Evolutionary conservation across 2,797 vertebrate species (phyloP).

Genomic region (Lepilemur ruficaudatus): DNA sequence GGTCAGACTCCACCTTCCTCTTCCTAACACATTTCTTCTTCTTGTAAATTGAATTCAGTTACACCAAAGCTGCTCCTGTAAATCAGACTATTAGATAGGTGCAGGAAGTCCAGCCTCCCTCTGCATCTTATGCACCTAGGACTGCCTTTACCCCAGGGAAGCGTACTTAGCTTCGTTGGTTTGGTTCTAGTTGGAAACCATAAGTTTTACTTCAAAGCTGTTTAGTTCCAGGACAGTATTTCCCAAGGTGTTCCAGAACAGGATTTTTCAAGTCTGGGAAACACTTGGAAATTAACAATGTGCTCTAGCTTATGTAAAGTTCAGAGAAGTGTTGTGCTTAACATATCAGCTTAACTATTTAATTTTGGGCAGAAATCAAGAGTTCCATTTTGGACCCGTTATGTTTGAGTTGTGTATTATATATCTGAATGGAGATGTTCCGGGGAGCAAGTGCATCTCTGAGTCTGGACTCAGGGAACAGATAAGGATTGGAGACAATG

Average conservation of each 20-base stretch:
- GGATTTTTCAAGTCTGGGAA: neutral
- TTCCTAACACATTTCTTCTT: slow-evolving; percentile 49
- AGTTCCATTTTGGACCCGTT: neutral
- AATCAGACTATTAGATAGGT: slow-evolving; percentile 74
- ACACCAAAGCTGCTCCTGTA: slow-evolving; percentile 73
- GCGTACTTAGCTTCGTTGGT: neutral
- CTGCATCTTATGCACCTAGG: slow-evolving; percentile 54
- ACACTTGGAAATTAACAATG: neutral
- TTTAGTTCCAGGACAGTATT: neutral
- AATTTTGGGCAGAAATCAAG: neutral
- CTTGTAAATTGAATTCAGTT: slow-evolving; percentile 71
- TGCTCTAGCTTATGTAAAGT: neutral
- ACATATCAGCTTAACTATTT: neutral
- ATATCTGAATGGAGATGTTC: neutral
- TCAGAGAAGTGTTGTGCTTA: neutral
- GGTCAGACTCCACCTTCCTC: slow-evolving; percentile 71
- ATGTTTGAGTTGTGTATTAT: neutral
- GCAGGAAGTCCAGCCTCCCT: slow-evolving; percentile 58
- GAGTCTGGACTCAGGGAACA: neutral
- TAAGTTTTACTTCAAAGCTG: neutral
- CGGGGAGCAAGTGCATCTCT: neutral
- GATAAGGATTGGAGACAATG: neutral
- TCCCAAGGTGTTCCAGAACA: neutral
- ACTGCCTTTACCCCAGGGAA: neutral
- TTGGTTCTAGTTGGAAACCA: neutral